Conservation (phyloP, 2,888 invertebrate species). For the Conus canariensis region DNA sequence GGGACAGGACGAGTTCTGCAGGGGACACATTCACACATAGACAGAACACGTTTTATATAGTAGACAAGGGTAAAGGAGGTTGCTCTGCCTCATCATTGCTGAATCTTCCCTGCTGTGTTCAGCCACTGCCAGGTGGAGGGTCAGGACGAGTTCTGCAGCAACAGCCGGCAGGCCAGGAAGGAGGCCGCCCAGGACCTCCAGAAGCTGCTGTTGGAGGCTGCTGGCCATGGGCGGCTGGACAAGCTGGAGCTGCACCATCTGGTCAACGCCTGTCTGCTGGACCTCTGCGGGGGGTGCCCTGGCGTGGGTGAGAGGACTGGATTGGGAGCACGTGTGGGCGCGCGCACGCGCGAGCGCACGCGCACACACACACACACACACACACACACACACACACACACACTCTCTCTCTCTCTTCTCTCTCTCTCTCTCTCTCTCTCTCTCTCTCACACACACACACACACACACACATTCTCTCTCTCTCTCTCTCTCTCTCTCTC, state of each 20-base stretch:
- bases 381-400: too few species aligned
- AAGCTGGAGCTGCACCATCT: slow-evolving; percentile 52
- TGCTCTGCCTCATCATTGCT: too few species aligned
- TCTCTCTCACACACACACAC: too few species aligned
- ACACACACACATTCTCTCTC: too few species aligned
- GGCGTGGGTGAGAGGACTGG: slow-evolving; percentile 55
- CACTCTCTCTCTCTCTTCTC: too few species aligned
- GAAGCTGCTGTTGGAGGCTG: slow-evolving; percentile 56
- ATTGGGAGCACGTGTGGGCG: background rate
- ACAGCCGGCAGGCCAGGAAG: slow-evolving; percentile 39
- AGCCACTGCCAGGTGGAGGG: slow-evolving; percentile 29
- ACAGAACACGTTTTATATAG: too few species aligned
- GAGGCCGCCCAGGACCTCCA: slow-evolving; percentile 52
- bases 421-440: too few species aligned
- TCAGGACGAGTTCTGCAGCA: slow-evolving; percentile 19
- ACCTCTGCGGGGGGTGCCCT: slow-evolving; percentile 62
- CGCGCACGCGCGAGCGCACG: background rate
- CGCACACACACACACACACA: background rate
- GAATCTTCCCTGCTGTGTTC: too few species aligned
- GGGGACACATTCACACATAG: too few species aligned
- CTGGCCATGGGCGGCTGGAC: slow-evolving; percentile 55
- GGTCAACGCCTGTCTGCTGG: slow-evolving; percentile 55
- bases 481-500: too few species aligned
- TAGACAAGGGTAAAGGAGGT: too few species aligned
- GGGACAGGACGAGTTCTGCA: too few species aligned